These are phyloP conservation scores for Linurgus olivaceus DNA, from an alignment of 2,797 vertebrate genomes.

Conservation along the genomic window DNA sequence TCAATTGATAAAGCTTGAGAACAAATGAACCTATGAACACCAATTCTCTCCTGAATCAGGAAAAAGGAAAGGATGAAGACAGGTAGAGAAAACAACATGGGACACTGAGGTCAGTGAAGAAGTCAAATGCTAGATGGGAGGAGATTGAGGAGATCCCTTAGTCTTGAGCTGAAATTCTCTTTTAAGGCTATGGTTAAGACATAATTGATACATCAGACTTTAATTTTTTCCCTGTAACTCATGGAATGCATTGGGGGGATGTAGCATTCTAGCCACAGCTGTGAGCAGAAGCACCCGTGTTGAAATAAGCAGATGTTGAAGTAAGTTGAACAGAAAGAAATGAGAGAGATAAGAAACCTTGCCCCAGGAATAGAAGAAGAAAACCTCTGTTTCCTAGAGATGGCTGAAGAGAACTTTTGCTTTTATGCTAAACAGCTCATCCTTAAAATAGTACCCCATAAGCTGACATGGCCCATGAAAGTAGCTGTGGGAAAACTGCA, in stretches of 20 bases:
- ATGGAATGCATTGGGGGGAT: neutral
- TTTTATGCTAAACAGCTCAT: neutral
- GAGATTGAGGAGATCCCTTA: neutral
- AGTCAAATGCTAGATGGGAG: neutral
- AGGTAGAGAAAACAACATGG: neutral
- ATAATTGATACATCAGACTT: neutral
- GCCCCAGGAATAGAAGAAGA: neutral
- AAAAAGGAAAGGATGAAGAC: neutral
- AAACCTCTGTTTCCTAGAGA: neutral
- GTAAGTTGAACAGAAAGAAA: neutral
- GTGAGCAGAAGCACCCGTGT: neutral
- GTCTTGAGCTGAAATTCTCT: neutral
- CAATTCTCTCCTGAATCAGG: neutral
- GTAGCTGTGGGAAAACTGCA: neutral
- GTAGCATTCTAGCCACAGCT: neutral
- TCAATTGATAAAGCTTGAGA: neutral
- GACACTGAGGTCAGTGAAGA: neutral
- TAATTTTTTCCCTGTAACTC: neutral
- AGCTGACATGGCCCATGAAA: neutral
- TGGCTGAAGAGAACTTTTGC: neutral
- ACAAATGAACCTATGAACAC: neutral
- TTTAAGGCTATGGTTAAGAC: neutral
- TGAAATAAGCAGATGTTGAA: neutral
- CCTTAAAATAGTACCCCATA: neutral
- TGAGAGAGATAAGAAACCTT: neutral